Base-by-base conservation (phyloP, 2,113 vertebrate genomes). In the Urocitellus parryii region DNA sequence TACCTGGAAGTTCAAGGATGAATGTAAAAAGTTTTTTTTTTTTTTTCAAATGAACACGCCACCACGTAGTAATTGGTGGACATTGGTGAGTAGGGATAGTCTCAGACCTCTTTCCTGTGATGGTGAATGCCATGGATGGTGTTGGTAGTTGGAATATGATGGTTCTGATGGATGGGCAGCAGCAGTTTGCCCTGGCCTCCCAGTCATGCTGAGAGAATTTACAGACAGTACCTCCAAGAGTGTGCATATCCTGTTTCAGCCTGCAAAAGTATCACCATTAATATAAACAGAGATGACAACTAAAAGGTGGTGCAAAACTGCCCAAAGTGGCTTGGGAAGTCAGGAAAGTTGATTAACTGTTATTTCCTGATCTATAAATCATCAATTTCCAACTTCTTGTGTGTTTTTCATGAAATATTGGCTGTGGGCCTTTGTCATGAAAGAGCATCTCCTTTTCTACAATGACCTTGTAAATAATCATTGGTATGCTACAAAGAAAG, bases 351-450 rank as follows among this genome's bases (percentile, higher is more conserved):
- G 98, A 98, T 98, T 98, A 98, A 98, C 98, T 98, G 97, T 97
- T 98, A 98, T 98, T 98, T 99, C 98, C 98, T 98, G 98, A 97
- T 98, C 97, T 98, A 98, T 98, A 98, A 99, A 98, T 98, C 98
- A 98, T 97, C 97, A 97, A 95, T 98, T 98, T 97, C 97, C 94
- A 98, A 91, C 63, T 83, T 97, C 20, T 80, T 87, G 94, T 97
- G 97, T 97, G 95, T 96, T 98, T 95, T 97, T 97, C 93, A 97
- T 98, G 98, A 98, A 98, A 98, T 97, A 98, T 93, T 97, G 95
- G 92, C 98, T 98, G 93, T 97, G 95, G 95, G 97, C 79, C 93
- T 98, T 98, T 98, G 95, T 97, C 98, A 98, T 97, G 98, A 96
- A 98, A 98, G 94, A 94, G 85, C 96, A 98, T 98, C 97, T 97